A percentile compares a stretch with the other conserved stretches of the same genome.
Conservation (phyloP, 2,888 invertebrate genomes). For the Sinelater perroti region DNA sequence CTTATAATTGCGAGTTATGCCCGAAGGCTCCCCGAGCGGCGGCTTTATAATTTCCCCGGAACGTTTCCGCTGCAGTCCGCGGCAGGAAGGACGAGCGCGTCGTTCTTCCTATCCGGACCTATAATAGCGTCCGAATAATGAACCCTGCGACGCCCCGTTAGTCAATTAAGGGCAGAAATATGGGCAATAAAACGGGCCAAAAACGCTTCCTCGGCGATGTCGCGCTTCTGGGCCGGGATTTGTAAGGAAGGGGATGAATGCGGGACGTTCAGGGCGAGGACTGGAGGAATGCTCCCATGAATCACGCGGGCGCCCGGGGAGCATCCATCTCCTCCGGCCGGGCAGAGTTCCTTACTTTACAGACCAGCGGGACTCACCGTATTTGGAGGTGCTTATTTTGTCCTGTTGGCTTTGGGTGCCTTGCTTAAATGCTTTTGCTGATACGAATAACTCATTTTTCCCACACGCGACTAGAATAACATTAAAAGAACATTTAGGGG, state of each 20-base stretch:
- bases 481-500: too few species aligned
- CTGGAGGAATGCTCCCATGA: slow-evolving; percentile 42
- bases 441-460: too few species aligned
- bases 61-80: not conserved
- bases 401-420: slow-evolving; percentile 17
- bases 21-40: not conserved
- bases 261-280: slow-evolving; percentile 32
- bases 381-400: slow-evolving; percentile 17
- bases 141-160: slow-evolving; percentile 16
- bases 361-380: slow-evolving; percentile 21
- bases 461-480: too few species aligned
- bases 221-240: slow-evolving; percentile 33
- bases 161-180: slow-evolving; percentile 25
- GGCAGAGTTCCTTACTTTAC: slow-evolving; percentile 34
- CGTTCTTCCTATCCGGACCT: slow-evolving; percentile 1
- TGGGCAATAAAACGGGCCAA: slow-evolving; percentile 31
- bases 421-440: too few species aligned
- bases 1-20: slow-evolving; percentile 15
- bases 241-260: slow-evolving; percentile 36
- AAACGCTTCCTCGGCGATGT: slow-evolving; percentile 24
- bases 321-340: slow-evolving; percentile 41
- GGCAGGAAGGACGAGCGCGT: not conserved
- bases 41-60: not conserved
- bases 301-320: slow-evolving; percentile 41
- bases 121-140: slow-evolving; percentile 8